phyloP scores from a whole-genome alignment of 2,113 vertebrate genomes.

The Ondatra zibethicus region DNA sequence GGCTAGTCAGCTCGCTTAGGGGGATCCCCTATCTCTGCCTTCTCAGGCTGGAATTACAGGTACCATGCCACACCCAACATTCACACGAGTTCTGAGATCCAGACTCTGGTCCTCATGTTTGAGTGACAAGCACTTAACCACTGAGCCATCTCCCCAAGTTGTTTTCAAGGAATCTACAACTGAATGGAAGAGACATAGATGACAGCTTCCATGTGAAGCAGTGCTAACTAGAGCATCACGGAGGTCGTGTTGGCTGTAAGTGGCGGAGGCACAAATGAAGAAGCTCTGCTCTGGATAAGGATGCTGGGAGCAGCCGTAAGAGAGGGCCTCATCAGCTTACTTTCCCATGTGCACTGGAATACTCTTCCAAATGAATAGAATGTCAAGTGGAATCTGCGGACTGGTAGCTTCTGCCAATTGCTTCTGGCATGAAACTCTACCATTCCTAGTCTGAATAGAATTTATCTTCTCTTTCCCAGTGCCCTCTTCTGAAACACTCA shows the following conservation, averaged over 20 bases:
- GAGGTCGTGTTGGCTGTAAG: neutral
- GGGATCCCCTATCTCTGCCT: neutral
- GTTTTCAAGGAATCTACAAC: conserved; percentile 33
- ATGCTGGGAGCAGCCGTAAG: neutral
- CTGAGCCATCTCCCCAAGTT: neutral
- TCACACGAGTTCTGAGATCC: neutral
- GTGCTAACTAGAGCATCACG: neutral
- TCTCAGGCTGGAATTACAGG: neutral
- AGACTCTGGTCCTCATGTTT: neutral
- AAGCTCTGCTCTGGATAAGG: neutral
- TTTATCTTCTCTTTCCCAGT: neutral
- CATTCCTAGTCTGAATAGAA: neutral
- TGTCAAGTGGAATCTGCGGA: neutral
- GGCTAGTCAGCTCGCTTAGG: too few relatives aligned
- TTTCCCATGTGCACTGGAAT: neutral
- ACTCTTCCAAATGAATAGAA: neutral
- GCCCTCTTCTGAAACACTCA: neutral
- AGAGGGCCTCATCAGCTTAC: neutral
- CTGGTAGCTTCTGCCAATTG: neutral
- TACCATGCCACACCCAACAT: neutral
- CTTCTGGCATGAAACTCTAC: neutral
- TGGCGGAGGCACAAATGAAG: neutral
- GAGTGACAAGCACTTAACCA: too few relatives aligned
- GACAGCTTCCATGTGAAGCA: neutral
- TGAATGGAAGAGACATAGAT: conserved; percentile 1